Evolutionary conservation across 1,140 invertebrate species (phyloP).

Genomic region (Anoplolepis gracilipes): DNA sequence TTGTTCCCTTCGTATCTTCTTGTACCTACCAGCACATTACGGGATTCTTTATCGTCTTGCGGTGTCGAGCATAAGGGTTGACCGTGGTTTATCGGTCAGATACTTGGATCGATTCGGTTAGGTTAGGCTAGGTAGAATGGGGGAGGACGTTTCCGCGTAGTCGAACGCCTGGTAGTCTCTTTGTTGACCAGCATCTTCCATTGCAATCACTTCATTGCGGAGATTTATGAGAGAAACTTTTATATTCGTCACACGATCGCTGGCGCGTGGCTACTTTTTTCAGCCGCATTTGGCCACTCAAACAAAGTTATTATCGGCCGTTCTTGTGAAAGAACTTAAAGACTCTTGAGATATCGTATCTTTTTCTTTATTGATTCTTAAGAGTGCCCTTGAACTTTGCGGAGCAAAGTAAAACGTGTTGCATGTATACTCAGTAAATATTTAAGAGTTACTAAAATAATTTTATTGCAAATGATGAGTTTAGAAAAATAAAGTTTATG

Average conservation of each 20-base stretch:
- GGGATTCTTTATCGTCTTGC: conserved; percentile 47
- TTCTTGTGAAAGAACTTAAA: not conserved
- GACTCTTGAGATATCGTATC: not conserved
- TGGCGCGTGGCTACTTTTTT: conserved; percentile 3
- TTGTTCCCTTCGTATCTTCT: conserved; percentile 29
- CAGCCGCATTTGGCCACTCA: conserved; percentile 1
- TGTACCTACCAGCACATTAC: conserved; percentile 54
- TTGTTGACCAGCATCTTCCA: conserved; percentile 13
- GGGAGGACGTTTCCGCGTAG: conserved; percentile 24
- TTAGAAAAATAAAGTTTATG: not conserved
- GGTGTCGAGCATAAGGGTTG: conserved; percentile 33
- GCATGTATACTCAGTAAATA: not conserved
- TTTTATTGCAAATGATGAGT: not conserved
- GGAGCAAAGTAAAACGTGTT: not conserved
- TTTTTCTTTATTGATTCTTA: not conserved
- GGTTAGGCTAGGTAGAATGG: not conserved
- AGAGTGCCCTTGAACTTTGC: not conserved
- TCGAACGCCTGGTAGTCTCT: not conserved
- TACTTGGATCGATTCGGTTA: conserved; percentile 53
- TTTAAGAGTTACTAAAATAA: not conserved
- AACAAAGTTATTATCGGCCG: not conserved
- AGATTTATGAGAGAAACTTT: conserved; percentile 45
- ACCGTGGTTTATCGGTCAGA: conserved; percentile 56
- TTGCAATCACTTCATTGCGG: not conserved
- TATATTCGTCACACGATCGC: conserved; percentile 28